Base-by-base conservation (phyloP, 1,140 invertebrate species). In the Drosophila parabipectinata region DNA sequence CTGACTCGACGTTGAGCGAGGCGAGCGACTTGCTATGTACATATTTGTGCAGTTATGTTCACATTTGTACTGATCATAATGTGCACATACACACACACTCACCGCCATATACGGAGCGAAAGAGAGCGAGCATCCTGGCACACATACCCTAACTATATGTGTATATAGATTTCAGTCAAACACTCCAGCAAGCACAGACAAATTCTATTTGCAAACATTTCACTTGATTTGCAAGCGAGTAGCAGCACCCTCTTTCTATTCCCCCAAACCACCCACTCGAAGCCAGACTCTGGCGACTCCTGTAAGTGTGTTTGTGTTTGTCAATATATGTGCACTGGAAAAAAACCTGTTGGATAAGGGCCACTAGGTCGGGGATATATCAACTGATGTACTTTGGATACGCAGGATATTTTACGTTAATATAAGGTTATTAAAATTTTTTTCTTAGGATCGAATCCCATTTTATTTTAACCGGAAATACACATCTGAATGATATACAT, bases 191-290 rank as follows among this genome's bases (percentile, higher is more conserved):
- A 90, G 90, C 90, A 90, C 85, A 90, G 90, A 91, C 90, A 91
- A 91, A 91, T 91, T 91, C 90, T 91, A 91, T 91, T 91, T 91
- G 90, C 79, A 91, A 91, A 91, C 90, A 91, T 91, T 91, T 91
- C 90, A 91, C 90, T 91, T 91, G 89, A 91, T 91, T 91, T 91
- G 84, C 90, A 91, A 91, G 85, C 79, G 85, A 91, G 84, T 89
- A 83, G 84, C 84, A 79, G 57, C 15, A 59, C 55, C 55, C 37
- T 32, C 45, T 37, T 37, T 37, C 34, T n/a, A 37, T 37, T 1
- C 41, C 14, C 41, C 15, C 21, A 39, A 24, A 9, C 15, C 30
- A 26, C 45, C 14, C 58, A 26, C 66, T 61, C 18, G 41, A 18
- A 51, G 21, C 56, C 51, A 68, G 66, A 68, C 66, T 58, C 39